Base-by-base conservation (phyloP, 2,797 vertebrate genomes). In the Toxotes lorentzi region DNA sequence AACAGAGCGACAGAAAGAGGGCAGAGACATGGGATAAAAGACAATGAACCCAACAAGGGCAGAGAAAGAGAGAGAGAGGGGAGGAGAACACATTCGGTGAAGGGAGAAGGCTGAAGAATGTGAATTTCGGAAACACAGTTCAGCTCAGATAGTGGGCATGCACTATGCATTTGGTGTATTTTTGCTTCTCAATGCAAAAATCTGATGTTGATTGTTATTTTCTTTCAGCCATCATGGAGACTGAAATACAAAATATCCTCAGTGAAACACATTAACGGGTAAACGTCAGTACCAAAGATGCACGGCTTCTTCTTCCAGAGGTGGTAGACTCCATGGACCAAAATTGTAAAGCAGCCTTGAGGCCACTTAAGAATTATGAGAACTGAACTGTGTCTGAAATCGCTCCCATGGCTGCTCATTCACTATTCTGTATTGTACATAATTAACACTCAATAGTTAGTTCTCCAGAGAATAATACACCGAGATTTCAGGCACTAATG, bases 1-100 rank as follows among this genome's bases (percentile, higher is more conserved):
- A 84, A 81, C 71, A 79, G 81, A 88, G 83, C 40, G 70, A 88
- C 86, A 86, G 84, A 86, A 72, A 43, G 68, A 79, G 86, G 79
- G 62, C 85, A 87, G 67, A 83, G 73, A 66, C 67, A 7, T 7
- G 1, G 17, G 63, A 69, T 64, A 32, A 73, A 86, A 86, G 75
- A 76, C 64, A 75, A 71, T 35, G 60, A 90, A 73, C 56, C 53
- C 35, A 54, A 77, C 61, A 16, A 63, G 54, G 65, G 62, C 21
- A 63, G 60, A 48, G 30, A 69, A 47, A 47, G 17, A 58, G 30
- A 45, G 40, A 4, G 41, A 14, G 24, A 40, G 30, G 14, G 48
- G 13, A 30, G 13, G 70, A 40, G 43, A 19, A 21, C 40, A 40
- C 43, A 19, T 17, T 45, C 38, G 0, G 40, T 48, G 30, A 57